Conservation (phyloP, 1,140 invertebrate genomes). For the Psix sp. region DNA sequence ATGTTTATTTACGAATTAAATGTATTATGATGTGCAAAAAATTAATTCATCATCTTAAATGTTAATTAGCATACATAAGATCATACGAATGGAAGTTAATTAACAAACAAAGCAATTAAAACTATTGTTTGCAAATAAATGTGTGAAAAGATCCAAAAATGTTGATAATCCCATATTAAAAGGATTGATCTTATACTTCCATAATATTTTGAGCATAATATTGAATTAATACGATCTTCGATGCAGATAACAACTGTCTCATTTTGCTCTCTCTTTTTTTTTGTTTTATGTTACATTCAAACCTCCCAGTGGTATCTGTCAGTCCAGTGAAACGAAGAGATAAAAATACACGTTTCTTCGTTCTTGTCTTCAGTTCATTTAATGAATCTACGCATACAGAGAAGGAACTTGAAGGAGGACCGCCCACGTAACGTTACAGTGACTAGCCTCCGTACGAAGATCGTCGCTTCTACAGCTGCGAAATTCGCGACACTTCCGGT, state of each 20-base stretch:
- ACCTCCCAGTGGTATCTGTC: constrained; percentile 59
- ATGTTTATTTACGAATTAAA: too few relatives aligned
- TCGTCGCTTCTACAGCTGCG: constrained; percentile 37
- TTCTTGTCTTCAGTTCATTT: constrained; percentile 62
- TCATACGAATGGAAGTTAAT: too few relatives aligned
- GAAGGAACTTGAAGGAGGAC: constrained; percentile 50
- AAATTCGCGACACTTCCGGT: constrained; percentile 56
- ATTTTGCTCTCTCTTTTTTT: constrained; percentile 50
- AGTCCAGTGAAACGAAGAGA: constrained; percentile 56
- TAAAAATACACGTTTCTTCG: constrained; percentile 72
- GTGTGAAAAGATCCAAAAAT: too few relatives aligned
- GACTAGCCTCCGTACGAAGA: constrained; percentile 42
- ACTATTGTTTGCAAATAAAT: too few relatives aligned
- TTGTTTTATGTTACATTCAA: constrained; percentile 50
- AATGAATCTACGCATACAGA: constrained; percentile 55
- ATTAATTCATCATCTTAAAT: too few relatives aligned
- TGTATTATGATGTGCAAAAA: too few relatives aligned
- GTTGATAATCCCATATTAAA: too few relatives aligned
- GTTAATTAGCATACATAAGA: too few relatives aligned
- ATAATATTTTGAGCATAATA: constrained; percentile 44
- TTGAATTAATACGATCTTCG: constrained; percentile 50
- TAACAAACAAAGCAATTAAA: too few relatives aligned
- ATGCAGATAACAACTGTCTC: constrained; percentile 58
- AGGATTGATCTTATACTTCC: not conserved
- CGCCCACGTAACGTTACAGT: constrained; percentile 65